A percentile compares a stretch with the other conserved stretches of the same genome.
Evolutionary conservation across 2,888 invertebrate genomes (phyloP).

Genomic region (Xestobium rufovillosum): DNA sequence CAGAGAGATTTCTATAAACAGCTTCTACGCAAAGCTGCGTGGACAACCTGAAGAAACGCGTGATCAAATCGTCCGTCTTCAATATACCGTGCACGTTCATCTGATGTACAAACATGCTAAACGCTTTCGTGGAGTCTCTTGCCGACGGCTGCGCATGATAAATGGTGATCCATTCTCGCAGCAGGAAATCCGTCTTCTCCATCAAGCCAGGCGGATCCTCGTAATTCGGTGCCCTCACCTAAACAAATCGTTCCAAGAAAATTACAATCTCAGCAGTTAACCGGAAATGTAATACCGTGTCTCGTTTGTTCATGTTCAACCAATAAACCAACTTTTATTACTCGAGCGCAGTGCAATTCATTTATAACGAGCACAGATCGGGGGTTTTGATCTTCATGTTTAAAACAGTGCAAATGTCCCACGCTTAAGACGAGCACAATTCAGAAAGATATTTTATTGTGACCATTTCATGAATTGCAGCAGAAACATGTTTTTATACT

Average conservation of each 20-base stretch:
- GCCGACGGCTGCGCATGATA: conserved; percentile 75
- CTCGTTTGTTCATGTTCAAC: too few relatives aligned
- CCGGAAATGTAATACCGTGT: conserved; percentile 13
- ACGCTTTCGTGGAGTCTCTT: conserved; percentile 82
- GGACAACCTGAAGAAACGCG: conserved; percentile 92
- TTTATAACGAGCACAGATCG: too few relatives aligned
- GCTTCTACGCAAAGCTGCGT: conserved; percentile 95
- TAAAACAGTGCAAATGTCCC: too few relatives aligned
- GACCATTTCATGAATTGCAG: too few relatives aligned
- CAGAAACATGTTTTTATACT: too few relatives aligned
- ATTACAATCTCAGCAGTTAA: conserved; percentile 13
- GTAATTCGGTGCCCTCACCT: conserved; percentile 79
- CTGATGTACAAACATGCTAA: conserved; percentile 88
- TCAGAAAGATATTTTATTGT: too few relatives aligned
- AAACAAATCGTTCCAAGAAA: too few relatives aligned
- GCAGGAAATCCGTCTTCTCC: conserved; percentile 89
- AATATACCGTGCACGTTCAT: conserved; percentile 95
- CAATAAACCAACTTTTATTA: too few relatives aligned
- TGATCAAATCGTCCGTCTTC: conserved; percentile 95
- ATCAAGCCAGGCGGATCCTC: conserved; percentile 90
- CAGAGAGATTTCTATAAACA: conserved; percentile 76
- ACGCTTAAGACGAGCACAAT: too few relatives aligned
- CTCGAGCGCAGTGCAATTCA: too few relatives aligned
- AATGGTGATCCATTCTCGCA: conserved; percentile 93
- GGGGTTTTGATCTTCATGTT: too few relatives aligned